Percentiles rank a stretch among this genome's conserved stretches.
Evolutionary conservation across 35 echinoderm and acorn worm genomes (phyloP).

Genomic region (Holothuria glaberrima): DNA sequence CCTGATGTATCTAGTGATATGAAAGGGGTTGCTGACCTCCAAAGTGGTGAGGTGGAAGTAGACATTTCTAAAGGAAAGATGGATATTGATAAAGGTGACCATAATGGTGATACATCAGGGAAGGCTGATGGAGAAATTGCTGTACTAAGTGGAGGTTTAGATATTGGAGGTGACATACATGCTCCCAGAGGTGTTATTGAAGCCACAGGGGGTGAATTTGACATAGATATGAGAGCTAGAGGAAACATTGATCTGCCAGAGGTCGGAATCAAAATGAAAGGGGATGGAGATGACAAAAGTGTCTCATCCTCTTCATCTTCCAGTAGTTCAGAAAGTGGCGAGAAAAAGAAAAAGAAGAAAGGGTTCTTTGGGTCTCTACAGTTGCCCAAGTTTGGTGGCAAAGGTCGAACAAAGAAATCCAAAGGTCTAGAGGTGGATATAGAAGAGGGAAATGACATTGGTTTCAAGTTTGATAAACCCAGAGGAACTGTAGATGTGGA

Average conservation of each 20-base stretch:
- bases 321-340: neutral
- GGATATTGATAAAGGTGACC: neutral
- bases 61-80: neutral
- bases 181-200: neutral
- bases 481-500: neutral
- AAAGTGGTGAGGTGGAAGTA: neutral
- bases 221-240: neutral
- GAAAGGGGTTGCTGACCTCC: too few relatives aligned
- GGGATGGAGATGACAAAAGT: slow-evolving; percentile 17
- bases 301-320: slow-evolving; percentile 28
- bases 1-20: too few relatives aligned
- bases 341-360: slow-evolving; percentile 29
- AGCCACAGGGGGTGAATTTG: neutral
- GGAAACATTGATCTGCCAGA: neutral
- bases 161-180: neutral
- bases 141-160: neutral
- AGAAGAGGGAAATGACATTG: neutral
- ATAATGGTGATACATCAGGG: neutral
- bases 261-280: neutral
- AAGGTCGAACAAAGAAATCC: neutral
- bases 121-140: neutral
- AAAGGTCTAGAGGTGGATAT: neutral
- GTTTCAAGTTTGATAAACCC: neutral
- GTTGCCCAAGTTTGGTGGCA: slow-evolving; percentile 34
- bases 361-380: slow-evolving; percentile 32